A percentile compares a stretch with the other conserved stretches of the same genome.
phyloP scores from a whole-genome alignment of 2,888 invertebrate species.

The Tuta absoluta region DNA sequence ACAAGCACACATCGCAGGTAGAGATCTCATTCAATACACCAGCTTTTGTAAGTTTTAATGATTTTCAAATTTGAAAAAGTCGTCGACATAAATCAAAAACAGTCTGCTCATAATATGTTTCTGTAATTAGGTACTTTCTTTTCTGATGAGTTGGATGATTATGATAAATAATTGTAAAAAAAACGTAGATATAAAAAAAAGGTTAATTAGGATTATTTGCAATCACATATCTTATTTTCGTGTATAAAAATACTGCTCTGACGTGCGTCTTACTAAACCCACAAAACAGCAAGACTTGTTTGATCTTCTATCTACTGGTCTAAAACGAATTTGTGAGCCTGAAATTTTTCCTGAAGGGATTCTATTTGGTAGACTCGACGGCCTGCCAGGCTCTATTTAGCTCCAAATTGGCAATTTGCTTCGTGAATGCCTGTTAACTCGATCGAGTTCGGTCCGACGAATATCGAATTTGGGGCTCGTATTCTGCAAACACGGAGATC shows the following conservation, averaged over 20 bases:
- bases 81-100: not conserved
- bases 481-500: constrained; percentile 10
- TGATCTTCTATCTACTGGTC: not conserved
- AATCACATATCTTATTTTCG: too few species aligned
- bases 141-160: too few species aligned
- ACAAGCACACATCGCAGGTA: constrained; percentile 47
- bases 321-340: not conserved
- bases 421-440: constrained; percentile 23
- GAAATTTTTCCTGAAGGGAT: constrained; percentile 21
- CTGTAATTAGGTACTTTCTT: not conserved
- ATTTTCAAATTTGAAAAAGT: constrained; percentile 4
- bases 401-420: constrained; percentile 30
- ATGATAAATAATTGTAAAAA: too few species aligned
- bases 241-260: too few species aligned
- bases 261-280: too few species aligned
- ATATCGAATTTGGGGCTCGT: constrained; percentile 11
- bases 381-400: constrained; percentile 24
- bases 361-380: constrained; percentile 13
- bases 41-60: not conserved
- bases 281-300: not conserved
- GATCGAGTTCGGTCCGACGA: constrained; percentile 21
- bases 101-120: not conserved
- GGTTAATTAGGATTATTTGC: too few species aligned
- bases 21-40: constrained; percentile 31
- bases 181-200: too few species aligned